These are phyloP conservation scores for Drosophila mimica DNA, from an alignment of 2,888 invertebrate species.

Conservation along the genomic window DNA sequence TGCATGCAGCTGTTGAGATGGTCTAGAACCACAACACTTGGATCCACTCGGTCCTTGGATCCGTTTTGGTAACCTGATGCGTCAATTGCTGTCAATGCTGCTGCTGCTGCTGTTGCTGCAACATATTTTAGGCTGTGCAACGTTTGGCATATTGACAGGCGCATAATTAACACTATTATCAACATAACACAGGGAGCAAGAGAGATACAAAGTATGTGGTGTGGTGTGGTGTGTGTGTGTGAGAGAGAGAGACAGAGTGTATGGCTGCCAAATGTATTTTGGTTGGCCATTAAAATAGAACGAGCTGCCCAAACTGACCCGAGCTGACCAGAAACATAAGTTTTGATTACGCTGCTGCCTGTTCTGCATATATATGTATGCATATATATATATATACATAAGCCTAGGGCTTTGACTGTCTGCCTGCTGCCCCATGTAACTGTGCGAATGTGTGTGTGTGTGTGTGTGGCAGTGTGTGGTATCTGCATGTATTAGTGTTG, in stretches of 20 bases:
- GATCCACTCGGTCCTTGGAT: constrained; percentile 6
- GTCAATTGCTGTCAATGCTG: constrained; percentile 12
- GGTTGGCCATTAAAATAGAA: constrained; percentile 64
- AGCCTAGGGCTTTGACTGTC: constrained; percentile 47
- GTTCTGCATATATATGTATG: constrained; percentile 24
- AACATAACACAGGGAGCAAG: constrained; percentile 42
- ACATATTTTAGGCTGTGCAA: constrained; percentile 71
- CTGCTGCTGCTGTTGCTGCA: constrained; percentile 23
- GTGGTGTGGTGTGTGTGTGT: not conserved
- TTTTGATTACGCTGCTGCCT: constrained; percentile 62
- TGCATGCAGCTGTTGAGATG: constrained; percentile 41
- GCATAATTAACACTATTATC: constrained; percentile 80
- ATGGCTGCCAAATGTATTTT: constrained; percentile 30
- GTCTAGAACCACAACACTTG: not conserved
- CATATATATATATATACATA: constrained; percentile 22
- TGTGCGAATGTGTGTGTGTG: not conserved
- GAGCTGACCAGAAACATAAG: constrained; percentile 56
- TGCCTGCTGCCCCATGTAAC: constrained; percentile 14
- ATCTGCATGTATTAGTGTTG: constrained; percentile 45
- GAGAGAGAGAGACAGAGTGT: not conserved
- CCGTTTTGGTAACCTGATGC: constrained; percentile 15
- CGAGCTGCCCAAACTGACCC: constrained; percentile 36
- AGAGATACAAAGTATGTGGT: not conserved
- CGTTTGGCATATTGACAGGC: constrained; percentile 78
- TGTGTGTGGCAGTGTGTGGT: constrained; percentile 1